Percentiles rank a stretch among this genome's conserved stretches.
Conservation (phyloP, 1,140 invertebrate genomes). For the Eufriesea mexicana region DNA sequence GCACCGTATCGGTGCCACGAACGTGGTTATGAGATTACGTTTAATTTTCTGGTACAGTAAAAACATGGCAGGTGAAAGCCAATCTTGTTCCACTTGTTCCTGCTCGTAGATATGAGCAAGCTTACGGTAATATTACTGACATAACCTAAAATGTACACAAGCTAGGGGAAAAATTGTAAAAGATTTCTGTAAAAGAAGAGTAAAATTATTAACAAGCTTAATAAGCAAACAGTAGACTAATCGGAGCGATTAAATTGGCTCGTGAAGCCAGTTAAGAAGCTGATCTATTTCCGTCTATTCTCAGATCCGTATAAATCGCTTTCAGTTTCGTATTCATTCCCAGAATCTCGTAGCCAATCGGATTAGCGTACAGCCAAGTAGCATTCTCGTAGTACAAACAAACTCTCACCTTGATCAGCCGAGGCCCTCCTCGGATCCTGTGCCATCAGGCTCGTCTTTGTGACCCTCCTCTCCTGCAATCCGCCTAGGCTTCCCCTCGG, state of each 20-base stretch:
- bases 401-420: slow-evolving; percentile 80
- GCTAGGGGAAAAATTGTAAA: too few species aligned
- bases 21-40: neutral
- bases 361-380: too few species aligned
- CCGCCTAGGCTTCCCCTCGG: slow-evolving; percentile 81
- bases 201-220: too few species aligned
- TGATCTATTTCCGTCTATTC: neutral
- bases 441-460: slow-evolving; percentile 84
- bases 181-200: too few species aligned
- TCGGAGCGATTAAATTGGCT: too few species aligned
- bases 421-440: slow-evolving; percentile 86
- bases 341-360: neutral
- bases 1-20: neutral
- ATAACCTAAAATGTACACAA: neutral
- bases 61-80: neutral
- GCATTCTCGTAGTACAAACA: neutral
- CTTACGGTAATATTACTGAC: too few species aligned
- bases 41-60: neutral
- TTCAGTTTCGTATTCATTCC: neutral
- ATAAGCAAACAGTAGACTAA: too few species aligned
- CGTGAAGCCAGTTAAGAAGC: neutral
- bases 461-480: slow-evolving; percentile 81
- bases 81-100: neutral
- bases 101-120: neutral
- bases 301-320: too few species aligned